Base-by-base conservation (phyloP, 2,888 invertebrate species). In the Eilema sororculum region DNA sequence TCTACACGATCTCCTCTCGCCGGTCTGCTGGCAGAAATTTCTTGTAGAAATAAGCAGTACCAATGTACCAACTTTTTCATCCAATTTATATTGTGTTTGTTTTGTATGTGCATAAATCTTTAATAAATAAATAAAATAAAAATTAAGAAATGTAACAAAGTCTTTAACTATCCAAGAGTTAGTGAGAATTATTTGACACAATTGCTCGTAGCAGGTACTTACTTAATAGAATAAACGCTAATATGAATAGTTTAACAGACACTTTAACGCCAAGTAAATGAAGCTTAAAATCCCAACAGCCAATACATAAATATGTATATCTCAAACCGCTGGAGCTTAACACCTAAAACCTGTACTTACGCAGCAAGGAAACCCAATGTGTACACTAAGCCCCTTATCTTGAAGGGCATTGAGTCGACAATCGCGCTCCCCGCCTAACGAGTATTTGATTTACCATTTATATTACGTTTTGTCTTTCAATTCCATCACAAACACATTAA, bases 401-500 rank as follows among this genome's bases (percentile, higher is more conserved):
- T 76, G 24, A 66, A 79, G 68, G 74, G 67, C 69, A 73, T 80
- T 86, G 74, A 77, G 85, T 85, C 77, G 75, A 82, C 77, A 83
- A 80, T 87, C 75, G 79, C 66, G 28, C 59, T 62, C 70, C 67
- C 67, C 41, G 67, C 78, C 80, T 89, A 88, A 90, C 88, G 87
- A 89, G 87, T 86, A 84, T 90, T 90, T 89, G 89, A 90, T 90
- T 89, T 86, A 83, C 84, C 82, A 85, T 85, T 86, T 84, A 83
- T 85, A 83, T 85, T 78, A 82, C 82, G 82, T 82, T 84, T 83
- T 84, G 86, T 84, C 83, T 78, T 82, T 83, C 85, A 79, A 86
- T 85, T 84, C 82, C 77, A 79, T 80, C 80, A 78, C 85, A 83
- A 84, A 86, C 82, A 87, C 82, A 85, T 86, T 86, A 86, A 78